phyloP scores from a whole-genome alignment of 53 echinoderm and acorn worm species.

The Crossaster papposus region DNA sequence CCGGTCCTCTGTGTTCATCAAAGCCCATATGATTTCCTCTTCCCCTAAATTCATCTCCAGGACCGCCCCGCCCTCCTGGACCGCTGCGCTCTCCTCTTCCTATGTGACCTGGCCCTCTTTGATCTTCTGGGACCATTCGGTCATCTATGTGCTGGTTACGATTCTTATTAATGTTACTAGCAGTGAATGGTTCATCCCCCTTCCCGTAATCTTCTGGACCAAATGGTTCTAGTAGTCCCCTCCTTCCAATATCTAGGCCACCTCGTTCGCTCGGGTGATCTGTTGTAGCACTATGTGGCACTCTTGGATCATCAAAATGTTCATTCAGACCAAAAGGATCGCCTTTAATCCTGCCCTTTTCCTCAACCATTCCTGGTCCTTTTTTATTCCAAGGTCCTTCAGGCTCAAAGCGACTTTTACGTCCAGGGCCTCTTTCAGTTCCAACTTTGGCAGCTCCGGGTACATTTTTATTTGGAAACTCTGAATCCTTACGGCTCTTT shows the following conservation, averaged over 20 bases:
- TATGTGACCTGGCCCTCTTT: not conserved
- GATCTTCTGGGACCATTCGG: conserved; percentile 3
- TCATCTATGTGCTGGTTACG: conserved; percentile 9
- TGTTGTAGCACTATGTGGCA: conserved; percentile 2
- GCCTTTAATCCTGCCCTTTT: conserved; percentile 6
- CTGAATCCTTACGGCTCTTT: not conserved
- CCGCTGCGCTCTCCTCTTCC: conserved; percentile 2
- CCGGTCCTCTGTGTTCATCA: conserved; percentile 25
- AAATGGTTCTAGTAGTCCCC: not conserved
- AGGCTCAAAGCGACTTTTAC: not conserved
- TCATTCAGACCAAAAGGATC: conserved; percentile 53
- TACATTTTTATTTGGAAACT: not conserved
- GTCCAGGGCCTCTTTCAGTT: not conserved
- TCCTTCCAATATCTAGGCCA: not conserved
- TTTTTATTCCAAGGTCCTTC: conserved; percentile 3
- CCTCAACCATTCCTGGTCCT: not conserved
- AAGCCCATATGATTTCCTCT: conserved; percentile 6
- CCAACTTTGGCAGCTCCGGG: not conserved
- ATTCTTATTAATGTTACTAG: conserved; percentile 10
- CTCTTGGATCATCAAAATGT: conserved; percentile 26
- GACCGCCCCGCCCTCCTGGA: conserved; percentile 8
- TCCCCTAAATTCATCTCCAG: conserved; percentile 9
- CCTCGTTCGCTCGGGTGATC: not conserved
- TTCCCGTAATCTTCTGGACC: conserved; percentile 27
- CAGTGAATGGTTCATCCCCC: conserved; percentile 15